Evolutionary conservation across 2,797 vertebrate species (phyloP), one percentile per base, ranked within the genome.

Genomic region (Pangasius macronema): DNA sequence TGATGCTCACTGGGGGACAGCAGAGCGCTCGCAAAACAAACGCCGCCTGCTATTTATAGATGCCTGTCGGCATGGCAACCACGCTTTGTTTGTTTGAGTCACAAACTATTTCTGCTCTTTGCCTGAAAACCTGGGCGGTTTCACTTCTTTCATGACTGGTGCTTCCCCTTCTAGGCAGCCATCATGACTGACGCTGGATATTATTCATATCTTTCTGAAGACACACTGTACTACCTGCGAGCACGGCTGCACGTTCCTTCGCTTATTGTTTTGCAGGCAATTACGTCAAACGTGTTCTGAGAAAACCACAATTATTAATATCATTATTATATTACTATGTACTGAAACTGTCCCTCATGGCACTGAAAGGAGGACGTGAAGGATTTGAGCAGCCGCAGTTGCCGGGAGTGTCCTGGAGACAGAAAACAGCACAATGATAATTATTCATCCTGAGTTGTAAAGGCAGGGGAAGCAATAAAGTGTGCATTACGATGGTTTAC

Each of bases 21-120:
- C 80, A 82, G 57, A 82, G 73, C 88, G 77, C 88, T 92, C 90
- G 89, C 84, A 92, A 91, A 92, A 91, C 91, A 91, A 92, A 91
- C 86, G 90, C 88, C 85, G 85, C 75, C 87, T 83, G 49, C 91
- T 93, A 92, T 93, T 92, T 92, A 92, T 93, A 93, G 91, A 89
- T 51, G 82, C 87, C 83, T 68, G 89, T 91, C 68, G 90, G 85
- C 91, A 93, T 93, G 87, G 90, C 70, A 92, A 93, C 92, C 85
- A 81, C 89, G 87, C 89, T 89, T 91, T 92, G 91, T 92, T 92
- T 91, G 90, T 88, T 90, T 90, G 82, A 90, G 90, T 93, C 91
- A 87, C 82, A 90, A 92, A 91, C 89, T 89, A 88, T 91, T 91
- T 92, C 86, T 88, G 75, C 82, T 86, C 86, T 90, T 89, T 88